Evolutionary conservation across 2,888 invertebrate genomes (phyloP), one percentile per base, ranked within the genome.

Genomic region (Anthrax anthrax): DNA sequence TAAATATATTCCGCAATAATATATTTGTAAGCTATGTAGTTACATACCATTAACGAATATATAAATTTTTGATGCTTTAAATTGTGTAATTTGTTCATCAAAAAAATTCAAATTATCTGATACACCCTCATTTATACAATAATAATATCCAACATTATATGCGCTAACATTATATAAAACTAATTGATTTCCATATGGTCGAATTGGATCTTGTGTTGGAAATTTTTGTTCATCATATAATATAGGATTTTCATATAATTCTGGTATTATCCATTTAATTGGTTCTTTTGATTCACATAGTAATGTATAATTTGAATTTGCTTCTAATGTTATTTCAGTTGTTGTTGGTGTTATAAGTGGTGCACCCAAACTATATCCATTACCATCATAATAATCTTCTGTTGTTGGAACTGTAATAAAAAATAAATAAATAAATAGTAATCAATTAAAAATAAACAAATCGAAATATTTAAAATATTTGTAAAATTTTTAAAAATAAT

Each of bases 41-140:
- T n/a, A n/a, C n/a, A n/a, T 59, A 74, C 75, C 76, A 57, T 72
- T 64, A 2, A 77, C 74, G 58, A 67, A 77, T 12, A 77, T 55
- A 57, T 77, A 77, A 23, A 74, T 66, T 13, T 63, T 62, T n/a
- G 66, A 66, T 13, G 67, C 67, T 17, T 61, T 58, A 41, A 61
- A 60, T 14, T 55, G 53, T 41, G 63, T 60, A 16, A 67, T 61
- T 39, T 65, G 48, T 42, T 66, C 59, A 3, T 60, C 59, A 4
- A 63, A 54, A 13, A 62, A 57, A n/a, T 62, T 59, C 2, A 19
- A 14, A 9, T 37, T 19, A 32, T 38, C 42, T 12, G 19, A 38
- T 4, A 39, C 10, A 19, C 19, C 18, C 18, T 67, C 64, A 47
- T 59, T 51, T 44, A 54, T 51, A 56, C 77, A 78, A 50, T 72